Base-by-base conservation (phyloP, 2,888 invertebrate genomes). In the Drosophila pegasa region DNA sequence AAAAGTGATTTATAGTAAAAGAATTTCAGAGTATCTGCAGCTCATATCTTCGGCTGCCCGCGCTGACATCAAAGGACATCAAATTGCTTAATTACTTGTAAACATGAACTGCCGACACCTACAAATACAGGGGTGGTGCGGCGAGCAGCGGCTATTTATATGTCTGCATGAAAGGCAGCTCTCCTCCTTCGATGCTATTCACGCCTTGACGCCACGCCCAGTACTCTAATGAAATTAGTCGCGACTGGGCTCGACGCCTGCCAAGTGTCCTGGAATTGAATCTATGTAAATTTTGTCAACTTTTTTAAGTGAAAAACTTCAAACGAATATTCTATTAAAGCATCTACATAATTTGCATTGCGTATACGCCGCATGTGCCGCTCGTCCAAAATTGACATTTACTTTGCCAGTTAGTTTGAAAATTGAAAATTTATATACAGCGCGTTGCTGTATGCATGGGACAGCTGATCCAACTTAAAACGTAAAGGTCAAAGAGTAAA, bases 61-160 rank as follows among this genome's bases (percentile, higher is more conserved):
- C 10, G 35, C 7, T 37, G 55, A 87, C 82, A 75, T 82, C 82
- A 82, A 87, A 87, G 87, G 45, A 51, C 33, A 40, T 61, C 59
- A 80, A 87, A 87, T 82, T 83, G 83, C 80, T 75, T 87, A 84
- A 84, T 84, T 87, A 85, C 76, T 87, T 84, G 83, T 87, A 87
- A 84, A 84, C 86, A 87, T 84, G 83, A 87, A 76, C 81, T 87
- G 79, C 63, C 78, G 78, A 87, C 82, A 75, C 85, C 78, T 84
- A 60, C 45, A 33, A 52, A 12, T 31, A 6, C 33, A 25, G 22
- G 22, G 14, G 43, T 27, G 27, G 43, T 6, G 43, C 45, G 10
- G 22, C 22, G 9, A 16, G 43, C 60, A 5, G 60, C 16, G 8
- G 61, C 78, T 78, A 78, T 78, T 71, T 70, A 74, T 78, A 74